phyloP scores from a whole-genome alignment of 1,140 invertebrate species.

The Tetramorium alpestre region DNA sequence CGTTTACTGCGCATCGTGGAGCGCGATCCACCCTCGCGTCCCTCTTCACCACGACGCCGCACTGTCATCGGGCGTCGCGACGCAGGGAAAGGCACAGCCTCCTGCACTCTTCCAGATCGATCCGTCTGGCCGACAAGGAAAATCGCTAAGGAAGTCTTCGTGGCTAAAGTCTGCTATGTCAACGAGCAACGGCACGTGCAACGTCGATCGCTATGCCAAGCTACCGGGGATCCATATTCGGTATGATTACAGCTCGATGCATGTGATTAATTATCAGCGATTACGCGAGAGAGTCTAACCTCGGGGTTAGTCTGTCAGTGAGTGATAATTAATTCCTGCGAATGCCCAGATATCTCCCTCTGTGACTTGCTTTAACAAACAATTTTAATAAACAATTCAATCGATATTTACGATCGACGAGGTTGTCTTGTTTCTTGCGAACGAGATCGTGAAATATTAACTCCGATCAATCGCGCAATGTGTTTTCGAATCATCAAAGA shows the following conservation, averaged over 20 bases:
- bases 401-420: not conserved
- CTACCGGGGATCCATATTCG: conserved; percentile 32
- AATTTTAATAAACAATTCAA: not conserved
- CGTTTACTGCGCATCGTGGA: conserved; percentile 29
- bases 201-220: conserved; percentile 23
- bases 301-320: not conserved
- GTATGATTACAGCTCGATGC: conserved; percentile 2
- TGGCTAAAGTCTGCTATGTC: conserved; percentile 27
- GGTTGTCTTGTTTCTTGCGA: not conserved
- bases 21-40: conserved; percentile 8
- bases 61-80: conserved; percentile 59
- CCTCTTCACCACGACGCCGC: not conserved
- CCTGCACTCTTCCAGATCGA: conserved; percentile 65
- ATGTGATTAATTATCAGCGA: not conserved
- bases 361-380: not conserved
- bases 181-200: conserved; percentile 21
- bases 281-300: not conserved
- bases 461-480: not conserved
- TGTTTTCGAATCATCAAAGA: not conserved
- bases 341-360: not conserved
- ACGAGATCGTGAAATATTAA: not conserved
- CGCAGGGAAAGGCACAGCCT: conserved; percentile 61
- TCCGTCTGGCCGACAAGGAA: conserved; percentile 54
- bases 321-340: not conserved
- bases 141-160: conserved; percentile 39